These are phyloP conservation scores for Magallana gigas DNA, from an alignment of 1,140 invertebrate genomes.

Conservation along the genomic window DNA sequence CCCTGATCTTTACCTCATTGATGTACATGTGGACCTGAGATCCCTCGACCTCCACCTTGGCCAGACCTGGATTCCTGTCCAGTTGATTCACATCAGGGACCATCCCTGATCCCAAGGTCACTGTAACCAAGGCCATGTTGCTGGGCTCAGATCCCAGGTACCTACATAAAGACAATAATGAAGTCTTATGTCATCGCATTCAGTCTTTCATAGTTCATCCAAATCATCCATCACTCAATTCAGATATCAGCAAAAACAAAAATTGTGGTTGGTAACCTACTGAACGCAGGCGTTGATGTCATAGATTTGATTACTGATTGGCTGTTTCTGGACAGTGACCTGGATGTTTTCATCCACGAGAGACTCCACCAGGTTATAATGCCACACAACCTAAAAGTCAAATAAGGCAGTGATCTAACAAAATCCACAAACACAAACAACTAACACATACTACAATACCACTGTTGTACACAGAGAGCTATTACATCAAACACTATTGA, in stretches of 20 bases:
- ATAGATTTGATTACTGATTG: background rate
- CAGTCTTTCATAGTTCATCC: background rate
- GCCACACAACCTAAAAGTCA: background rate
- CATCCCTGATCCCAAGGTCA: slow-evolving; percentile 2
- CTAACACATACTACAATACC: no score
- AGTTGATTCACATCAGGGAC: background rate
- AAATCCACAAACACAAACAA: no score
- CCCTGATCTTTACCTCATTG: background rate
- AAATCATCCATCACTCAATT: no score
- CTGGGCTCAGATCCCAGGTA: background rate
- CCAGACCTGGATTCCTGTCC: background rate
- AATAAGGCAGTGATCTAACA: no score
- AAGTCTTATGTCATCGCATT: background rate
- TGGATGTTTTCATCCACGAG: background rate
- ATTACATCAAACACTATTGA: no score
- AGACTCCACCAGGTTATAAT: background rate
- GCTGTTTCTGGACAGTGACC: background rate
- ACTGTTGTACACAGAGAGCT: no score
- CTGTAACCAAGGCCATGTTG: slow-evolving; percentile 7
- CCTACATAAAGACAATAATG: background rate
- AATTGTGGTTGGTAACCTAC: background rate
- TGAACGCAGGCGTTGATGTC: background rate
- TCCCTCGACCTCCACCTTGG: background rate
- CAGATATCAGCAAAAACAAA: no score
- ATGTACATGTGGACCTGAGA: background rate